These are phyloP conservation scores for Brachyrhaphis roseni DNA, from an alignment of 2,797 vertebrate genomes.

Conservation along the genomic window DNA sequence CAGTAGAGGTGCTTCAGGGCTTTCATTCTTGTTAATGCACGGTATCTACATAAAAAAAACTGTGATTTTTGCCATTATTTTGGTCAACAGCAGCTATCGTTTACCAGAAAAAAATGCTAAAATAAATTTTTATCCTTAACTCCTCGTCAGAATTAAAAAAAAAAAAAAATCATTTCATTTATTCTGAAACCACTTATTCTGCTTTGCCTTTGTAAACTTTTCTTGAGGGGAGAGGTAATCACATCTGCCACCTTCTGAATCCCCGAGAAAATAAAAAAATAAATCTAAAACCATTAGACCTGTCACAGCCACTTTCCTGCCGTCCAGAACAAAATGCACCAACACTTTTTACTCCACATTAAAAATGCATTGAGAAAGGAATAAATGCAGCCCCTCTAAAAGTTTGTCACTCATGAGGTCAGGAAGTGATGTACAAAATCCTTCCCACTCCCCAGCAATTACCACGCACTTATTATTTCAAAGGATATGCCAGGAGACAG, in stretches of 20 bases:
- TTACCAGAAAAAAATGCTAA: slow-evolving; percentile 32
- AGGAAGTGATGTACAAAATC: slow-evolving; percentile 81
- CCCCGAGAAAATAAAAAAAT: slow-evolving; percentile 48
- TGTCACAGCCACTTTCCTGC: slow-evolving; percentile 64
- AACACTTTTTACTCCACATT: slow-evolving; percentile 80
- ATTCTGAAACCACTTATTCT: slow-evolving; percentile 66
- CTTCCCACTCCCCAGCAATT: slow-evolving; percentile 80
- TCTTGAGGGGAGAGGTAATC: slow-evolving; percentile 58
- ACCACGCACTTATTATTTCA: slow-evolving; percentile 81
- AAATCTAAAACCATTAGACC: slow-evolving; percentile 71
- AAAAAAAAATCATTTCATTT: neutral
- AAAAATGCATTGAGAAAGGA: slow-evolving; percentile 80
- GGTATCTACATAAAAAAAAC: slow-evolving; percentile 46
- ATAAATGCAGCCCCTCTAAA: slow-evolving; percentile 78
- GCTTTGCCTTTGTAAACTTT: slow-evolving; percentile 66
- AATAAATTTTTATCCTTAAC: slow-evolving; percentile 40
- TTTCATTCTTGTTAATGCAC: slow-evolving; percentile 43
- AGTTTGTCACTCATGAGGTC: slow-evolving; percentile 83
- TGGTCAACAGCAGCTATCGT: slow-evolving; percentile 57
- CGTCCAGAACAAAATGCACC: slow-evolving; percentile 69
- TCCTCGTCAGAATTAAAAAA: too few relatives aligned
- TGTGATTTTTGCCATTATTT: slow-evolving; percentile 45
- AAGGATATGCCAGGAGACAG: slow-evolving; percentile 83
- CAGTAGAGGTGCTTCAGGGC: slow-evolving; percentile 25
- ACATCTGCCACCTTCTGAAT: slow-evolving; percentile 74